A percentile compares a stretch with the other conserved stretches of the same genome.
phyloP scores from a whole-genome alignment of 2,888 invertebrate genomes.

The Dasypogon diadema region DNA sequence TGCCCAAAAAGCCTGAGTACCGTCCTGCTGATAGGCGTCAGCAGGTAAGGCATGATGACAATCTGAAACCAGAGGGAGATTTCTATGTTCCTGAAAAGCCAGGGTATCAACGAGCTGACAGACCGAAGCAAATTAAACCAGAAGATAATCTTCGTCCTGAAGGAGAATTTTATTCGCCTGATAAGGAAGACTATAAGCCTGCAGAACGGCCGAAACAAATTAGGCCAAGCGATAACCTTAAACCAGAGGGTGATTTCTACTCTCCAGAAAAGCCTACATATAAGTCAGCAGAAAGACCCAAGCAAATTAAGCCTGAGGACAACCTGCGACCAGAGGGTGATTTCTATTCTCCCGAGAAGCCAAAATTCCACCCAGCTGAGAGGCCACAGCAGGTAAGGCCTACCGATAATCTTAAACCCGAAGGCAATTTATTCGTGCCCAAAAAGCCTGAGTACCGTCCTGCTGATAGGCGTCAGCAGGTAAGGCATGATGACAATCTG shows the following conservation, averaged over 20 bases:
- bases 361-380: conserved; percentile 71
- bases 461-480: conserved; percentile 54
- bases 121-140: conserved; percentile 66
- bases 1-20: conserved; percentile 69
- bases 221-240: conserved; percentile 74
- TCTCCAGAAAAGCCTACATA: conserved; percentile 64
- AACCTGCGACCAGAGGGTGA: conserved; percentile 73
- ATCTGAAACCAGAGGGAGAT: conserved; percentile 73
- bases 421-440: conserved; percentile 68
- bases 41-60: conserved; percentile 69
- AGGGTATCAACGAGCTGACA: conserved; percentile 68
- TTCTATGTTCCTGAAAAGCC: conserved; percentile 68
- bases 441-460: conserved; percentile 63
- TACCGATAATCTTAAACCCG: conserved; percentile 66
- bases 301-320: conserved; percentile 68
- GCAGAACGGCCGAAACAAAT: conserved; percentile 73
- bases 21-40: conserved; percentile 72
- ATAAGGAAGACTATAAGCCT: conserved; percentile 70
- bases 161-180: conserved; percentile 71
- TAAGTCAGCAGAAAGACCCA: conserved; percentile 69
- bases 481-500: conserved; percentile 68
- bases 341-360: conserved; percentile 69
- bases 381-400: conserved; percentile 68
- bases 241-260: conserved; percentile 70
- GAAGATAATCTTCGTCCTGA: conserved; percentile 70